Base-by-base conservation (phyloP, 2,888 invertebrate species). In the Clunio marinus region DNA sequence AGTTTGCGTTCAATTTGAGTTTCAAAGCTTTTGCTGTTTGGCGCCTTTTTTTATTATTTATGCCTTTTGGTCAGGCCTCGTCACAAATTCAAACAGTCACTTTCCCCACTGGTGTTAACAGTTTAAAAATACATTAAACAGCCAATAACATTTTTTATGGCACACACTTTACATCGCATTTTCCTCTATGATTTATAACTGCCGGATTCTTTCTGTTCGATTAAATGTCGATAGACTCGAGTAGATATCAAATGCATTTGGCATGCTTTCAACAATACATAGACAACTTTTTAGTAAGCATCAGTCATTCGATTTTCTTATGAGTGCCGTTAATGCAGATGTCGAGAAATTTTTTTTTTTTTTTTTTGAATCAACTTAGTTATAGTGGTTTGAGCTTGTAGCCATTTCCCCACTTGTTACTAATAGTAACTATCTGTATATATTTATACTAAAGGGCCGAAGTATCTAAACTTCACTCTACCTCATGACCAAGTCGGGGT, bases 121-220 rank as follows among this genome's bases (percentile, higher is more conserved):
- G 46, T 46, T 46, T 46, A 46, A n/a, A 46, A 15, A 46, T n/a
- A 13, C 46, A 46, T 46, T 46, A n/a, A 15, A 32, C 32, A 32
- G n/a, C n/a, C 35, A 32, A 32, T 8, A 32, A 13, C 35, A 32
- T 13, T 32, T 32, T 32, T 13, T 5, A 13, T 13, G 35, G 5
- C 35, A 32, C n/a, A n/a, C 13, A 32, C 13, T 32, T n/a, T n/a
- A n/a, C n/a, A n/a, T 32, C 35, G 35, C 35, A 32, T 32, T 5
- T n/a, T n/a, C n/a, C n/a, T n/a, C 35, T 5, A 32, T 32, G 35
- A 32, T 32, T 32, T 32, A 32, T 32, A 32, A 32, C 35, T 32
- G 35, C 35, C 35, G 35, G 35, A 32, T 13, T 32, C 35, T 32
- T 32, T 32, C 13, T 5, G 7, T 32, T 32, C 35, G 35, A 32